Evolutionary conservation across 2,888 invertebrate species (phyloP).

Genomic region (Lymantria monacha): DNA sequence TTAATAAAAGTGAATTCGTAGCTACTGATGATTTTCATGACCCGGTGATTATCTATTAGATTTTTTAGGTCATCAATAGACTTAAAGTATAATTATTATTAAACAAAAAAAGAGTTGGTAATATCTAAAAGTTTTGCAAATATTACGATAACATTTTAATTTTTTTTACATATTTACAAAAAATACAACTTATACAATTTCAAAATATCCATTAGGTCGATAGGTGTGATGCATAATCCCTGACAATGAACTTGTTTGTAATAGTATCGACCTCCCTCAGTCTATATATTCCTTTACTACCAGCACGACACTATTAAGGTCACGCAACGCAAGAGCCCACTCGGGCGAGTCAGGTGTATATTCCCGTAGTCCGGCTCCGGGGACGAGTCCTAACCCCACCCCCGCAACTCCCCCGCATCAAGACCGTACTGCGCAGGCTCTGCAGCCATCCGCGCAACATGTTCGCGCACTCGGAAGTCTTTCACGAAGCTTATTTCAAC

Average conservation of each 20-base stretch:
- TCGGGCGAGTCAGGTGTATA: not conserved
- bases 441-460: constrained; percentile 49
- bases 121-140: no score
- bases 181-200: no score
- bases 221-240: not conserved
- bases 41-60: no score
- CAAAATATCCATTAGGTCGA: no score
- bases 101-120: no score
- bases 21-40: no score
- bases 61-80: no score
- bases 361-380: not conserved
- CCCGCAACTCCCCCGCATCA: constrained; percentile 14
- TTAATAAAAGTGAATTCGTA: no score
- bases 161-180: no score
- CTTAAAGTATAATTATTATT: no score
- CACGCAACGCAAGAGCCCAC: not conserved
- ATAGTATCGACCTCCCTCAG: not conserved
- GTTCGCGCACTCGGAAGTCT: constrained; percentile 58
- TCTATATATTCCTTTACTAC: no score
- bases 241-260: not conserved
- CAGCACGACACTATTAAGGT: not conserved
- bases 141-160: no score
- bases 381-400: constrained; percentile 19
- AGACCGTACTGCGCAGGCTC: constrained; percentile 35
- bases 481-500: constrained; percentile 60